These are phyloP conservation scores for Himantopus leucocephalus DNA, from an alignment of 2,113 vertebrate genomes.

Conservation along the genomic window DNA sequence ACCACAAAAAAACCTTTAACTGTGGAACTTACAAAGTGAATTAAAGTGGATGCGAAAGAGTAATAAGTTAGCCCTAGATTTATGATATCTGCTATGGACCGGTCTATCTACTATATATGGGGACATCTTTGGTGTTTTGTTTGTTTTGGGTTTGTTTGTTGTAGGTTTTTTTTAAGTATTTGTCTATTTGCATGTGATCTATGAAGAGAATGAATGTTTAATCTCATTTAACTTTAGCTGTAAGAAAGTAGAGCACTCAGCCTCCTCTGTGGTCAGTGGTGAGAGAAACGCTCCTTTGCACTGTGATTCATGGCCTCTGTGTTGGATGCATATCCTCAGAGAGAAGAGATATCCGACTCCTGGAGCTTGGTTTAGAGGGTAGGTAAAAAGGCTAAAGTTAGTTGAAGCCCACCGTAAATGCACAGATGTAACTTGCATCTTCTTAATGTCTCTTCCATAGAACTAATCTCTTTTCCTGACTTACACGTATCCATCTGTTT, in stretches of 20 bases:
- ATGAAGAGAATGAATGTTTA: background rate
- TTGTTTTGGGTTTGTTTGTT: too few relatives aligned
- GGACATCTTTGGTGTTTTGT: background rate
- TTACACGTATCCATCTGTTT: background rate
- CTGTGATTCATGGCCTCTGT: background rate
- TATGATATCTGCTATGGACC: background rate
- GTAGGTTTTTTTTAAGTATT: background rate
- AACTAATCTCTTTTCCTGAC: background rate
- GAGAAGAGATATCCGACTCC: background rate
- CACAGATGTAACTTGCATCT: background rate
- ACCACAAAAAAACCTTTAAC: background rate
- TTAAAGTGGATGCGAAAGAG: background rate
- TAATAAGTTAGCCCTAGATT: background rate
- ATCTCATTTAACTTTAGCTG: background rate
- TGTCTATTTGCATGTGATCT: background rate
- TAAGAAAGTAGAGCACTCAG: background rate
- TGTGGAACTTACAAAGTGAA: background rate
- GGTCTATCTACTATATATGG: background rate
- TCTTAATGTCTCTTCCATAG: background rate
- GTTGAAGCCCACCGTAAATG: background rate
- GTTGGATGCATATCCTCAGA: background rate
- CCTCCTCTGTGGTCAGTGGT: background rate
- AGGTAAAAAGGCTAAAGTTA: background rate
- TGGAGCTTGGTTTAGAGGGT: background rate
- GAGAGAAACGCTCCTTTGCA: background rate